These are phyloP conservation scores for Sarcophaga peregrina DNA, from an alignment of 1,140 invertebrate genomes.

Conservation along the genomic window DNA sequence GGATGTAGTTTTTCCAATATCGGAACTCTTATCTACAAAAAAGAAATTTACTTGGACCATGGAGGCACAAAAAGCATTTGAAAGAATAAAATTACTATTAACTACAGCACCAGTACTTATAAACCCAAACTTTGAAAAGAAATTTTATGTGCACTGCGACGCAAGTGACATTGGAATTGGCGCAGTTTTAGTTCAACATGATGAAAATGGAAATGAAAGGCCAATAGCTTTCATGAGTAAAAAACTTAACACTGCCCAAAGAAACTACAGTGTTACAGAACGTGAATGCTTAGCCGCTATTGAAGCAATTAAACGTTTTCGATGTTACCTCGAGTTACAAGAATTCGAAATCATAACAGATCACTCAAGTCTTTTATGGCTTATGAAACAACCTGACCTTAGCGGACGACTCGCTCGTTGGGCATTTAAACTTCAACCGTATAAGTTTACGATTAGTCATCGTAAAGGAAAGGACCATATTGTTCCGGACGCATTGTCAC, in stretches of 20 bases:
- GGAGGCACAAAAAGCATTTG: too few species aligned
- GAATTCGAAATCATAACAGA: conserved; percentile 64
- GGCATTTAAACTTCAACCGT: conserved; percentile 52
- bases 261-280: conserved; percentile 45
- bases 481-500: neutral
- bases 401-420: conserved; percentile 55
- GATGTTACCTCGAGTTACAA: too few species aligned
- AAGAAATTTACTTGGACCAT: too few species aligned
- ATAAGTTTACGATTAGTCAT: conserved; percentile 18
- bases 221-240: conserved; percentile 43
- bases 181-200: conserved; percentile 47
- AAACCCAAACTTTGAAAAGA: conserved; percentile 31
- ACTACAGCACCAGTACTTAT: too few species aligned
- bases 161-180: conserved; percentile 48
- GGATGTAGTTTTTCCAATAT: neutral
- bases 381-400: conserved; percentile 63
- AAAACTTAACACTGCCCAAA: conserved; percentile 31
- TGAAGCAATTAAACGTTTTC: conserved; percentile 42
- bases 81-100: too few species aligned
- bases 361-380: conserved; percentile 53
- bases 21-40: neutral
- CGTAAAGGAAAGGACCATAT: conserved; percentile 30
- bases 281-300: conserved; percentile 42
- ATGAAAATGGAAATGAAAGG: conserved; percentile 44
- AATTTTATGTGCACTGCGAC: conserved; percentile 49